Evolutionary conservation across 2,113 vertebrate genomes (phyloP), one percentile per base, ranked within the genome.

Genomic region (Apteryx owenii): DNA sequence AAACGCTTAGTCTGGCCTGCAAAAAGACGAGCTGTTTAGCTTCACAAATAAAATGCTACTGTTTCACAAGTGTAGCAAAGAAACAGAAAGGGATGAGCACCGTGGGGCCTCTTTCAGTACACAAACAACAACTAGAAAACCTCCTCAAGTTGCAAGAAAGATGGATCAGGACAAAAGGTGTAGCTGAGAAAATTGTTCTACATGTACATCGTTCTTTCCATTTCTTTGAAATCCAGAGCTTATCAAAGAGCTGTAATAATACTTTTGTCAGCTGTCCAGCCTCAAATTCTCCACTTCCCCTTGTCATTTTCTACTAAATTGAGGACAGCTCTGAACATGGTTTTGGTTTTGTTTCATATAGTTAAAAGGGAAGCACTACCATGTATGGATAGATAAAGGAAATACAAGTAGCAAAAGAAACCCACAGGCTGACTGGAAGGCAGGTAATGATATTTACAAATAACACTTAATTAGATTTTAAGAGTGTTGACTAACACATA

Each of bases 131-230:
- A 60, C 14, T 25, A 72, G 28, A 76, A 89, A 33, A 62, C 8
- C 28, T 53, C 60, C 22, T 38, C 40, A 19, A 61, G 18, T 28
- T 23, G 8, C 22, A 66, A 73, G 33, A 7, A 71, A 48, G 69
- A 18, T 0, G 0, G 2, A 16, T 40, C 13, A 64, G 26, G 38
- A 29, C 10, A 82, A 84, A 93, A 71, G 46, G 33, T 0, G 0
- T n/a, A 62, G 62, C 22, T 61, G 28, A 82, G 33, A 51, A 54
- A 40, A 75, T 13, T 22, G 7, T 12, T 73, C 38, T 29, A 20
- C 8, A 19, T 4, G 25, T 51, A 50, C 38, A 36, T 38, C 5
- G 16, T 51, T 81, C 29, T 20, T 80, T 75, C 29, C 28, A 20
- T 15, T 36, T 48, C 18, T 82, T 89, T 89, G 62, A 85, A 66